Base-by-base conservation (phyloP, 2,797 vertebrate species). In the Syngnathus acus region DNA sequence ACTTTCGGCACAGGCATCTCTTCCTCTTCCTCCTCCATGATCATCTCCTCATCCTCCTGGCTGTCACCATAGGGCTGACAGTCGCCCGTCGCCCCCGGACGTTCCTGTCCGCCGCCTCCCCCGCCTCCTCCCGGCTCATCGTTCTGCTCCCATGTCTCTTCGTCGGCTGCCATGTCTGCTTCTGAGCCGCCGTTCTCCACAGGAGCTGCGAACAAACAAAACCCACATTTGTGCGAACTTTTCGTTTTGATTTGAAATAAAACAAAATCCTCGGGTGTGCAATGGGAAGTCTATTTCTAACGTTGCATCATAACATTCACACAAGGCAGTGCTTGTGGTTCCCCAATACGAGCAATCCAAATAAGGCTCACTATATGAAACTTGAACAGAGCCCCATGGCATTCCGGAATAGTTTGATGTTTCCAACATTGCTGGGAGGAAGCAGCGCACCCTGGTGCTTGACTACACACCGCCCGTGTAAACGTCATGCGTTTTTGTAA, bases 71-170 rank as follows among this genome's bases (percentile, higher is more conserved):
- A 90, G 6, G 87, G 91, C 57, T 92, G 91, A 2, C 86, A 88
- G 14, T 79, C 72, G 6, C 86, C 84, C 50, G 83, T 90, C 47
- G 80, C 76, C 53, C 81, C 92, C 1, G 88, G 85, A 65, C 92
- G 93, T 40, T 94, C 93, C 66, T 89, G 88, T 54, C 89, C 84
- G 90, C 93, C 85, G 81, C 94, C 91, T 92, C 89, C 83, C 89
- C 94, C 71, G 54, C 77, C 87, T 93, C 94, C 84, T 80, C 92
- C 90, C 2, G 92, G 86, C 85, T 98, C 95, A 83, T 95, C 95
- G 89, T 98, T 98, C 88, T 95, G 94, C 78, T 98, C 96, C 97
- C 97, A 99, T 6, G 94, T 96, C 86, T 98, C 95, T 76, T 97
- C 95, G 86, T 95, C 95, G 0, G 93, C 89, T 76, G 89, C 93